A percentile compares a stretch with the other conserved stretches of the same genome.
phyloP scores from a whole-genome alignment of 1,140 invertebrate genomes.

The Scaptomyza graminum region DNA sequence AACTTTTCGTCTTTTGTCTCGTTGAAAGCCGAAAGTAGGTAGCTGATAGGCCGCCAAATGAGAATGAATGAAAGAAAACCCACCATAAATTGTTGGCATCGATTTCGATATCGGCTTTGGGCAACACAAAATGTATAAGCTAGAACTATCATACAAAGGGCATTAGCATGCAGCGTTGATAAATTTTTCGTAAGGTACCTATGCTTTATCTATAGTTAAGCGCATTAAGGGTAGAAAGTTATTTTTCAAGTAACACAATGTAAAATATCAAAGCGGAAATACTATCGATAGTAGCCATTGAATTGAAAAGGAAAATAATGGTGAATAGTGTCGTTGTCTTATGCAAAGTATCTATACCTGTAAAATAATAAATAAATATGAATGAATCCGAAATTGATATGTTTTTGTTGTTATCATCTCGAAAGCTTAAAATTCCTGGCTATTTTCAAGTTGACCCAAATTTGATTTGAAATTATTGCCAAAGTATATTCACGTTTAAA shows the following conservation, averaged over 20 bases:
- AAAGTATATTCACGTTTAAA: neutral
- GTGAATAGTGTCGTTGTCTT: too few species aligned
- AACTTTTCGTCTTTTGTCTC: constrained; percentile 36
- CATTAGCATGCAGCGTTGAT: constrained; percentile 53
- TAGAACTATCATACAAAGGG: constrained; percentile 38
- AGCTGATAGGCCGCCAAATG: constrained; percentile 31
- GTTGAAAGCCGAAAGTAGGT: constrained; percentile 53
- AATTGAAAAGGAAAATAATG: neutral
- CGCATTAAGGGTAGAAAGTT: constrained; percentile 39
- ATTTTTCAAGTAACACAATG: neutral
- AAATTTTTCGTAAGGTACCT: constrained; percentile 12
- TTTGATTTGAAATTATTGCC: neutral
- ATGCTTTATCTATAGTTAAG: constrained; percentile 30
- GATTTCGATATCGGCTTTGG: constrained; percentile 2
- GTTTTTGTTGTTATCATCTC: neutral
- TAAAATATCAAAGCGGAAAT: neutral
- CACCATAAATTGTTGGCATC: constrained; percentile 70
- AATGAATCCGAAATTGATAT: neutral
- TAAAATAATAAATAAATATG: neutral
- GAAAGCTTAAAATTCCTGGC: neutral
- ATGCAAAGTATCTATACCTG: too few species aligned
- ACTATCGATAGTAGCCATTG: neutral
- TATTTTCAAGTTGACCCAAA: neutral
- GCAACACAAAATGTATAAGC: constrained; percentile 2
- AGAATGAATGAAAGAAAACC: constrained; percentile 23